Base-by-base conservation (phyloP, 1,140 invertebrate genomes). In the Asbolus verrucosus region DNA sequence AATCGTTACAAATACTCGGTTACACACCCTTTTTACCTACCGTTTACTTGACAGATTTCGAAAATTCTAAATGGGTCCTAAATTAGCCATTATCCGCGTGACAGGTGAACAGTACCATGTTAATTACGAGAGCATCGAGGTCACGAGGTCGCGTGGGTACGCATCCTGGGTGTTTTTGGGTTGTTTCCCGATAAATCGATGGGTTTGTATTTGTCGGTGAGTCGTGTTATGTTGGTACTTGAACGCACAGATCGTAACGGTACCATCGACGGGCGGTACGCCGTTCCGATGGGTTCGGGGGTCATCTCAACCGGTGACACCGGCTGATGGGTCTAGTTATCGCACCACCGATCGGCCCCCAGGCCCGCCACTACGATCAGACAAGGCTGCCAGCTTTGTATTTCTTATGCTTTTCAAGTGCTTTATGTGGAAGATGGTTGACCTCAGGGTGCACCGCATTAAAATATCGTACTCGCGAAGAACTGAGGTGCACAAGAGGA, bases 21-120 rank as follows among this genome's bases (percentile, higher is more conserved):
- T 62, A 62, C 59, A 62, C 59, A 62, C 59, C 59, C 59, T 62
- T 62, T 27, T n/a, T n/a, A n/a, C n/a, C n/a, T n/a, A n/a, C n/a
- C n/a, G n/a, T n/a, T n/a, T n/a, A n/a, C n/a, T 15, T 39, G 38
- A 39, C 38, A 39, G 38, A 15, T 39, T 11, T 14, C 21, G 50
- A 11, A 11, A 21, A n/a, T 19, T 6, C 31, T 60, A 15, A 60
- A 13, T 24, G 18, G 13, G n/a, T 60, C 30, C 50, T 13, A n/a
- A n/a, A n/a, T n/a, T n/a, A n/a, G n/a, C n/a, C n/a, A n/a, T n/a
- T n/a, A n/a, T n/a, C n/a, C 15, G 41, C 9, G 0, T 8, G 41
- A 46, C 41, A 46, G 41, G 41, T 46, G 41, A 39, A 39, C 11
- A 39, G 24, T 8, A 8, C 3, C 24, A 8, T 3, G 3, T 27